phyloP scores from a whole-genome alignment of 2,888 invertebrate genomes.

The Drosophila nr. fundita region DNA sequence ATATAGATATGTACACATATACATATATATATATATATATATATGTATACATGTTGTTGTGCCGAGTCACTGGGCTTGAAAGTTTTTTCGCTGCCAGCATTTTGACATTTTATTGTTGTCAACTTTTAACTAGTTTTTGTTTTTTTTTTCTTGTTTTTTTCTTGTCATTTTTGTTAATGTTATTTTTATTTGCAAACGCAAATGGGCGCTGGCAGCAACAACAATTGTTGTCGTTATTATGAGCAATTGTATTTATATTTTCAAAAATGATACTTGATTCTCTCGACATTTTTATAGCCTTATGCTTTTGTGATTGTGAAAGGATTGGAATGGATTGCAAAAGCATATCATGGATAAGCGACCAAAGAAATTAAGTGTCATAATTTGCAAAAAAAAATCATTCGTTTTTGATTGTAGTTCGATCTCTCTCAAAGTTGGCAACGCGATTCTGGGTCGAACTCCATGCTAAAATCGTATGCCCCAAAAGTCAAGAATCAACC shows the following conservation, averaged over 20 bases:
- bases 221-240: conserved; percentile 6
- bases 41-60: conserved; percentile 7
- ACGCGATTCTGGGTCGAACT: background rate
- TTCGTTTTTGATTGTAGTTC: background rate
- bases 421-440: background rate
- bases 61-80: conserved; percentile 43
- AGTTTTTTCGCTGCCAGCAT: conserved; percentile 51
- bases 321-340: background rate
- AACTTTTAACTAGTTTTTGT: conserved; percentile 77
- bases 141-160: conserved; percentile 32
- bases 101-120: conserved; percentile 76
- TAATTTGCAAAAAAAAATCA: background rate
- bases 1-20: background rate
- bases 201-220: conserved; percentile 30
- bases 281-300: background rate
- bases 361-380: background rate
- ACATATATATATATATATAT: background rate
- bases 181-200: conserved; percentile 69
- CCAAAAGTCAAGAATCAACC: background rate
- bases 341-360: background rate
- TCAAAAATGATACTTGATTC: conserved; percentile 15
- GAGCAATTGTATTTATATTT: conserved; percentile 31
- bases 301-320: background rate
- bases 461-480: too few relatives aligned
- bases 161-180: conserved; percentile 42